These are phyloP conservation scores for Megalops cyprinoides DNA, from an alignment of 2,797 vertebrate species.

Conservation along the genomic window DNA sequence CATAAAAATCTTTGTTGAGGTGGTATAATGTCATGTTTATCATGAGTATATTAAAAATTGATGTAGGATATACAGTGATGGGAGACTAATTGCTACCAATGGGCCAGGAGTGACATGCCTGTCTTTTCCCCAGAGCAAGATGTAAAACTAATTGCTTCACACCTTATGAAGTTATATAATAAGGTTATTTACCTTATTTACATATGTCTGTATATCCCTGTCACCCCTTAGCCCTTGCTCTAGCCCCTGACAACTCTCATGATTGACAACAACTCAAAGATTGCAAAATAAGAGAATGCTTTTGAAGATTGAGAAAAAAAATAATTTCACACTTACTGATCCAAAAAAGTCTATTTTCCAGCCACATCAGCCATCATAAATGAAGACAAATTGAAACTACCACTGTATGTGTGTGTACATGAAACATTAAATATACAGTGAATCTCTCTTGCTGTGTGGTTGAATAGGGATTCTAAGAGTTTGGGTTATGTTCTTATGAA, in stretches of 20 bases:
- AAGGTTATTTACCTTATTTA: not conserved
- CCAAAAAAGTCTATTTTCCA: no score
- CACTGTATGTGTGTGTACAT: no score
- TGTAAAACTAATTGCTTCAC: conserved; percentile 33
- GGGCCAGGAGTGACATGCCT: conserved; percentile 32
- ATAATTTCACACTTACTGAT: no score
- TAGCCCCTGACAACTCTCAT: not conserved
- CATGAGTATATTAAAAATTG: conserved; percentile 35
- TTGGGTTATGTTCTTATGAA: no score
- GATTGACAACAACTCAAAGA: not conserved
- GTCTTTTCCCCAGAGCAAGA: conserved; percentile 26
- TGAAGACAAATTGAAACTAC: no score
- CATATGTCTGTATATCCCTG: not conserved
- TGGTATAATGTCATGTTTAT: conserved; percentile 30
- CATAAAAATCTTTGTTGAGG: conserved; percentile 21
- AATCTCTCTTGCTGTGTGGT: no score
- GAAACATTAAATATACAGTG: no score
- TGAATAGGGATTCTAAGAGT: no score
- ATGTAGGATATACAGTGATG: conserved; percentile 14
- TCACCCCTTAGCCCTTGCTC: not conserved
- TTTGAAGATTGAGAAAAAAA: no score
- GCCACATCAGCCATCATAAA: no score
- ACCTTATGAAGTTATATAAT: conserved; percentile 13
- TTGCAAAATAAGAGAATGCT: no score
- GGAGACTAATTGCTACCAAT: conserved; percentile 34